These are phyloP conservation scores for Equus quagga DNA, from an alignment of 2,113 vertebrate species.

Conservation along the genomic window DNA sequence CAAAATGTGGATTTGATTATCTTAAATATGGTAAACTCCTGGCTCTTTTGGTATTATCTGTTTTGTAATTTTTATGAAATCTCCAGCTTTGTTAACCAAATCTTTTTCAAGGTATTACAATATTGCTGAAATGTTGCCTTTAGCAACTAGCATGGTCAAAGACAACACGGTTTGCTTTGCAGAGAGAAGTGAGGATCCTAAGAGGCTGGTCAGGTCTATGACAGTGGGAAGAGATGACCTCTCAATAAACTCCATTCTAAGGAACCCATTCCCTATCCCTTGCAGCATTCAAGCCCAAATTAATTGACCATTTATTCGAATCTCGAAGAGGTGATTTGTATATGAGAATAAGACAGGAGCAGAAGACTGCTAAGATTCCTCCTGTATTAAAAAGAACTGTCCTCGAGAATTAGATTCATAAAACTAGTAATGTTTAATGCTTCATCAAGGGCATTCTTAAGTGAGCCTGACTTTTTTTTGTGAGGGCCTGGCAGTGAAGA, in stretches of 20 bases:
- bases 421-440: not conserved
- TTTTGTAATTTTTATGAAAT: not conserved
- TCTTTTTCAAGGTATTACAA: not conserved
- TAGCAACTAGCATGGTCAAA: not conserved
- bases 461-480: not conserved
- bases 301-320: not conserved
- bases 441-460: not conserved
- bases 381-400: not conserved
- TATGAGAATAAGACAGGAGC: not conserved
- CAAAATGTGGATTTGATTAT: not conserved
- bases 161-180: not conserved
- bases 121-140: not conserved
- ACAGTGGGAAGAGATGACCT: not conserved
- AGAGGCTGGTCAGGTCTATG: not conserved
- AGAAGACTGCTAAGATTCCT: not conserved
- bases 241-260: not conserved
- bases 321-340: not conserved
- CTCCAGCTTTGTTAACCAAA: not conserved
- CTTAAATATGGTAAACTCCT: not conserved
- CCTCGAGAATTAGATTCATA: slow-evolving; percentile 14
- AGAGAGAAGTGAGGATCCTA: not conserved
- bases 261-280: not conserved
- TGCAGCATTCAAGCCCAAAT: not conserved
- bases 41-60: not conserved
- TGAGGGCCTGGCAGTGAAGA: not conserved